These are phyloP conservation scores for Lagorchestes hirsutus DNA, from an alignment of 2,797 vertebrate species.

Conservation along the genomic window DNA sequence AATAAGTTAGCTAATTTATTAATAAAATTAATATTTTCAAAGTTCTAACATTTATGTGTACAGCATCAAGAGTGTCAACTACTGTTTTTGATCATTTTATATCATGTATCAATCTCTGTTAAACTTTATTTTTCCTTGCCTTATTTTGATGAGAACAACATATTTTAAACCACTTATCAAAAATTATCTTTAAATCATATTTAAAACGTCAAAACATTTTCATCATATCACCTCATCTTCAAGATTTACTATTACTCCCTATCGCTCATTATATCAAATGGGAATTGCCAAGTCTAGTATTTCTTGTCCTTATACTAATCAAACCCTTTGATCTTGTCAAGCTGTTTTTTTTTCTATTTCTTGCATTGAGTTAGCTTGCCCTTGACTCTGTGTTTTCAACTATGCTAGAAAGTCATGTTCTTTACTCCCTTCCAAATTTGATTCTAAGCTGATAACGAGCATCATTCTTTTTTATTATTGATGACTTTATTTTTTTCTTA, in stretches of 20 bases:
- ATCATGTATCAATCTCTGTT: background rate
- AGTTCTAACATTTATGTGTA: background rate
- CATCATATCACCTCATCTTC: background rate
- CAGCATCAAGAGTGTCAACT: background rate
- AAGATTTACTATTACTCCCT: background rate
- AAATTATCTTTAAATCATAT: background rate
- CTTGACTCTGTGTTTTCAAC: background rate
- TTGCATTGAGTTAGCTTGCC: background rate
- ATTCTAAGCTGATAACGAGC: background rate
- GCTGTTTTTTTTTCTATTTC: background rate
- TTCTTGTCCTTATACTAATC: background rate
- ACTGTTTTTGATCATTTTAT: background rate
- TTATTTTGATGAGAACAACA: background rate
- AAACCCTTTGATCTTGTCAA: background rate
- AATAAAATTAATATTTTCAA: conserved; percentile 8
- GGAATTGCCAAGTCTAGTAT: background rate
- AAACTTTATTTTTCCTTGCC: background rate
- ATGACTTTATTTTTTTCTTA: background rate
- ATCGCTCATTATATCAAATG: background rate
- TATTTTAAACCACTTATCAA: background rate
- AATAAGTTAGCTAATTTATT: too few species aligned
- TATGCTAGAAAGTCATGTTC: background rate
- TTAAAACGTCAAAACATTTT: background rate
- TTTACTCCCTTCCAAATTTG: background rate
- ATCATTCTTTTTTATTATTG: background rate